A percentile compares a stretch with the other conserved stretches of the same genome.
Conservation (phyloP, 1,140 invertebrate species). For the Heliconius eleuchia region DNA sequence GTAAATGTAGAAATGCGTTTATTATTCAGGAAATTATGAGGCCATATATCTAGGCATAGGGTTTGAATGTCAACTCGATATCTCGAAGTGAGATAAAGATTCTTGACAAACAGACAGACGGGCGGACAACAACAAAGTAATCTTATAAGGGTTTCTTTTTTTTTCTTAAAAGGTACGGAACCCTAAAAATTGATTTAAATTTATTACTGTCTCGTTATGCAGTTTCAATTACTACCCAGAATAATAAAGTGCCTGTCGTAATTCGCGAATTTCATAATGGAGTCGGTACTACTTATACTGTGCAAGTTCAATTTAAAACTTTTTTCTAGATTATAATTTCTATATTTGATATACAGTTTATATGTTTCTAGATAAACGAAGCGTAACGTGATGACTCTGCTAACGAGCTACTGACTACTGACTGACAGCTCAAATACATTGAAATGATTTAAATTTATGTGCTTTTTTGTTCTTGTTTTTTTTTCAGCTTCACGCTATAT, state of each 20-base stretch:
- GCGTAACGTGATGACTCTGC: background rate
- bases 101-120: no score
- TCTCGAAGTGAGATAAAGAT: no score
- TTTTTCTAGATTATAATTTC: background rate
- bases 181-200: background rate
- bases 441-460: background rate
- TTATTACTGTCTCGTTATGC: background rate
- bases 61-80: no score
- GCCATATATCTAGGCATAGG: no score
- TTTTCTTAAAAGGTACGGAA: no score
- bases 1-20: no score
- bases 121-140: no score
- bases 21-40: no score
- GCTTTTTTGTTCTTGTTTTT: background rate
- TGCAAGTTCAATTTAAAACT: background rate
- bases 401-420: background rate
- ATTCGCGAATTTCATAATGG: conserved; percentile 1
- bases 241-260: background rate
- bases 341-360: background rate
- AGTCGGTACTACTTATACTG: background rate
- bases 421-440: background rate
- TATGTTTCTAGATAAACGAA: background rate
- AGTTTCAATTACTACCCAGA: background rate
- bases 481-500: no score
- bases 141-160: no score